These are phyloP conservation scores for Yponomeuta evonymella DNA, from an alignment of 2,888 invertebrate genomes.

Conservation along the genomic window DNA sequence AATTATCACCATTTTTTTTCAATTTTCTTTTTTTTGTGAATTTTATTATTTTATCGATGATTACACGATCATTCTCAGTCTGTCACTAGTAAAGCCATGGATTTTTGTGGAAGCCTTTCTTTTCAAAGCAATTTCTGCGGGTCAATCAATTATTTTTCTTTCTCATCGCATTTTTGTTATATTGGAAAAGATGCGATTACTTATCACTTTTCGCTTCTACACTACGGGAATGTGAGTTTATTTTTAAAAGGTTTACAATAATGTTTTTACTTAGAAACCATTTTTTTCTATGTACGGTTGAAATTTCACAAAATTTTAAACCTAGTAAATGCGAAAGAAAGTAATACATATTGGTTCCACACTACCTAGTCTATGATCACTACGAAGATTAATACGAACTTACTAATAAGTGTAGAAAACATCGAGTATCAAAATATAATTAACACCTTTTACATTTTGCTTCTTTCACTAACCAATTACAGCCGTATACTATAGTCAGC, in stretches of 20 bases:
- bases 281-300: no score
- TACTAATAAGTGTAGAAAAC: slow-evolving; percentile 72
- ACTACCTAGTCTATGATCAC: slow-evolving; percentile 33
- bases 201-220: not conserved
- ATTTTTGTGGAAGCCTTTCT: slow-evolving; percentile 8
- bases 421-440: slow-evolving; percentile 76
- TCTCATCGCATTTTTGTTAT: slow-evolving; percentile 36
- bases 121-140: slow-evolving; percentile 13
- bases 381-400: slow-evolving; percentile 59
- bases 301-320: not conserved
- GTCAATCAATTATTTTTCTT: not conserved
- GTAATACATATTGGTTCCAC: slow-evolving; percentile 39
- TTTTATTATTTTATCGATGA: slow-evolving; percentile 1
- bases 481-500: slow-evolving; percentile 75
- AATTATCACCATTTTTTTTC: slow-evolving; percentile 55
- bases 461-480: slow-evolving; percentile 74
- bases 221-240: not conserved
- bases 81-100: slow-evolving; percentile 9
- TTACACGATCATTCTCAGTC: slow-evolving; percentile 13
- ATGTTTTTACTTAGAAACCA: not conserved
- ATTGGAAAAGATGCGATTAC: not conserved
- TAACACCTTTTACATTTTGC: slow-evolving; percentile 64
- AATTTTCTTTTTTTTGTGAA: slow-evolving; percentile 17
- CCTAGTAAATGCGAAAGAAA: slow-evolving; percentile 56
- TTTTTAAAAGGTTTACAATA: not conserved